These are phyloP conservation scores for Glyphotaelius pellucidus DNA, from an alignment of 2,888 invertebrate genomes.

Conservation along the genomic window DNA sequence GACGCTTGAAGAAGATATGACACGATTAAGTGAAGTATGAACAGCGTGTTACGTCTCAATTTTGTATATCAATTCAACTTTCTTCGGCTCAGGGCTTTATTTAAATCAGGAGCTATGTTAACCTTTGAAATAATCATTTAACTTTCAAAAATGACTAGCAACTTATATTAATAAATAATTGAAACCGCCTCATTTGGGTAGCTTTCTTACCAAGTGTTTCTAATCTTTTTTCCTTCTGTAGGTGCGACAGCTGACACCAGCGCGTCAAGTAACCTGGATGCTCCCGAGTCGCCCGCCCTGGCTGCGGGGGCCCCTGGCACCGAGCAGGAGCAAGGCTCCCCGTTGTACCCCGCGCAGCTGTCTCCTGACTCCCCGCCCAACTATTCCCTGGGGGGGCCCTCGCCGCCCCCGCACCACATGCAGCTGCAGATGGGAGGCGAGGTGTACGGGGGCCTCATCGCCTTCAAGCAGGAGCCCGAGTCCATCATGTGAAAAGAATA, in stretches of 20 bases:
- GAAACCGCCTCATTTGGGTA: not conserved
- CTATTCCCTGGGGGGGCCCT: conserved; percentile 44
- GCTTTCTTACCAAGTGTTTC: not conserved
- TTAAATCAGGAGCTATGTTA: too few relatives aligned
- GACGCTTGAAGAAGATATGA: too few relatives aligned
- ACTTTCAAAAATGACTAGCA: too few relatives aligned
- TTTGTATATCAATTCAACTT: too few relatives aligned
- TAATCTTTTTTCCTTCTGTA: conserved; percentile 6
- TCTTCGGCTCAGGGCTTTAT: too few relatives aligned
- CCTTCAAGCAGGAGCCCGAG: conserved; percentile 65
- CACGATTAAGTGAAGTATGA: too few relatives aligned
- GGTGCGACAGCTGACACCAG: conserved; percentile 62
- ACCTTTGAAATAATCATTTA: too few relatives aligned
- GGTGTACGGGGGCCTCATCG: conserved; percentile 54
- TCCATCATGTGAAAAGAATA: conserved; percentile 55
- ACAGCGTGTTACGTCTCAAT: too few relatives aligned
- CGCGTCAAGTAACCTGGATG: conserved; percentile 54
- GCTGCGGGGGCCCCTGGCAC: conserved; percentile 40
- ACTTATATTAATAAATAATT: too few relatives aligned
- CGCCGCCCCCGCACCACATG: conserved; percentile 49
- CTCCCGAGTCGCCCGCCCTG: conserved; percentile 47
- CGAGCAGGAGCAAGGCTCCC: conserved; percentile 51
- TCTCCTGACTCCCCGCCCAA: conserved; percentile 61
- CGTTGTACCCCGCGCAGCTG: conserved; percentile 50
- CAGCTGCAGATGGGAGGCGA: conserved; percentile 53